A percentile compares a stretch with the other conserved stretches of the same genome.
Evolutionary conservation across 1,140 invertebrate species (phyloP).

Genomic region (Zophobas atratus): DNA sequence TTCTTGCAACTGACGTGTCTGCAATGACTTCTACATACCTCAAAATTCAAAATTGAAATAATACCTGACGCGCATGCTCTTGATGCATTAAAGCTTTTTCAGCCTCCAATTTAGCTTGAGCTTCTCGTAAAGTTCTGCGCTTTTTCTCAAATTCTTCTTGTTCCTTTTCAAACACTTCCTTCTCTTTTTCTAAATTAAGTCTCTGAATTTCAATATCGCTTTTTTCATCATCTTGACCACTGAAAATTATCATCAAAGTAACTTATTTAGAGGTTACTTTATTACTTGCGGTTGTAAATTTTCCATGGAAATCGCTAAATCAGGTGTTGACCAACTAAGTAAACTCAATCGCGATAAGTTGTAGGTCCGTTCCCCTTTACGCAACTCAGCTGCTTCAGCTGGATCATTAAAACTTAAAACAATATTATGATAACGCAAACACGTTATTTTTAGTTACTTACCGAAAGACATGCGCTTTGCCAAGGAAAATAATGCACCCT

Average conservation of each 20-base stretch:
- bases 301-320: slow-evolving; percentile 84
- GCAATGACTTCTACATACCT: slow-evolving; percentile 17
- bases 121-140: slow-evolving; percentile 61
- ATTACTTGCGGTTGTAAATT: slow-evolving; percentile 69
- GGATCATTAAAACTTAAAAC: slow-evolving; percentile 81
- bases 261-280: slow-evolving; percentile 20
- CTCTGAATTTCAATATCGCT: slow-evolving; percentile 71
- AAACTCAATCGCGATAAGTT: slow-evolving; percentile 88
- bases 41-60: slow-evolving; percentile 6
- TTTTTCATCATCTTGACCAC: slow-evolving; percentile 68
- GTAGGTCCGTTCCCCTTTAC: slow-evolving; percentile 79
- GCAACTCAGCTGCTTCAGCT: slow-evolving; percentile 87
- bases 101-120: slow-evolving; percentile 63
- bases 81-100: slow-evolving; percentile 73
- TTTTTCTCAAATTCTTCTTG: slow-evolving; percentile 66
- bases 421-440: neutral
- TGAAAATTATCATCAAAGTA: slow-evolving; percentile 51
- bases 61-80: slow-evolving; percentile 74
- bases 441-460: slow-evolving; percentile 69
- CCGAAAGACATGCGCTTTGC: slow-evolving; percentile 92
- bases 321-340: slow-evolving; percentile 86
- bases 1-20: slow-evolving; percentile 64
- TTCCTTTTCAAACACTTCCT: slow-evolving; percentile 68
- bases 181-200: slow-evolving; percentile 70
- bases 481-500: slow-evolving; percentile 83